Percentiles rank a stretch among this genome's conserved stretches.
phyloP scores from a whole-genome alignment of 2,888 invertebrate genomes.

The Apotomis capreana region DNA sequence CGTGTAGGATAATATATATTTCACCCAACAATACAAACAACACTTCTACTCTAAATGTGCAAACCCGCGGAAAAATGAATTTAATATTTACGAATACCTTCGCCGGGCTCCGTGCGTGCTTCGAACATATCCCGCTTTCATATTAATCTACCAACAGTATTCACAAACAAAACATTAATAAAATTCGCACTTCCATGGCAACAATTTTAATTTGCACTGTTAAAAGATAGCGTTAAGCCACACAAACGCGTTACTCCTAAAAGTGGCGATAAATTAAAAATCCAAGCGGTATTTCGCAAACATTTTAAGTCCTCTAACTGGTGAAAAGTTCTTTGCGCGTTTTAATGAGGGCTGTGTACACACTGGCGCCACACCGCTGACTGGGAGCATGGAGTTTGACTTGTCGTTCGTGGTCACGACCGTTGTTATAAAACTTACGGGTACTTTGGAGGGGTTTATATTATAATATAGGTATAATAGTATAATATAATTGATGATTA shows the following conservation, averaged over 20 bases:
- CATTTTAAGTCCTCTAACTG: conserved; percentile 60
- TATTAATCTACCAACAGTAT: neutral
- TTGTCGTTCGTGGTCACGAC: neutral
- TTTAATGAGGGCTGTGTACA: conserved; percentile 65
- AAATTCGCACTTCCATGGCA: neutral
- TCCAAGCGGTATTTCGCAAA: conserved; percentile 49
- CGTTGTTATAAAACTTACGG: neutral
- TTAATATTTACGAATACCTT: neutral
- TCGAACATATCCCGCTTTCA: neutral
- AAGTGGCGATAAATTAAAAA: conserved; percentile 43
- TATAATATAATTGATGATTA: neutral
- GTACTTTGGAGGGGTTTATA: neutral
- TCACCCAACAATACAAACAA: neutral
- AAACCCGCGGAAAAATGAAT: neutral
- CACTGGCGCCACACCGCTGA: conserved; percentile 48
- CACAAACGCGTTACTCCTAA: conserved; percentile 33
- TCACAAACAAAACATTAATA: conserved; percentile 1
- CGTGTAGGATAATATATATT: neutral
- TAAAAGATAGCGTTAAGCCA: conserved; percentile 27
- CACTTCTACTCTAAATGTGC: neutral
- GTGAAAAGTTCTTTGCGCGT: conserved; percentile 65
- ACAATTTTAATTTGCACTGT: conserved; percentile 32
- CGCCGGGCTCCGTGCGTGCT: neutral
- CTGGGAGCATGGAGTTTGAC: conserved; percentile 42
- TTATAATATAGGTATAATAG: no score